Evolutionary conservation across 2,113 vertebrate genomes (phyloP), one percentile per base, ranked within the genome.

Genomic region (Oreochromis niloticus): DNA sequence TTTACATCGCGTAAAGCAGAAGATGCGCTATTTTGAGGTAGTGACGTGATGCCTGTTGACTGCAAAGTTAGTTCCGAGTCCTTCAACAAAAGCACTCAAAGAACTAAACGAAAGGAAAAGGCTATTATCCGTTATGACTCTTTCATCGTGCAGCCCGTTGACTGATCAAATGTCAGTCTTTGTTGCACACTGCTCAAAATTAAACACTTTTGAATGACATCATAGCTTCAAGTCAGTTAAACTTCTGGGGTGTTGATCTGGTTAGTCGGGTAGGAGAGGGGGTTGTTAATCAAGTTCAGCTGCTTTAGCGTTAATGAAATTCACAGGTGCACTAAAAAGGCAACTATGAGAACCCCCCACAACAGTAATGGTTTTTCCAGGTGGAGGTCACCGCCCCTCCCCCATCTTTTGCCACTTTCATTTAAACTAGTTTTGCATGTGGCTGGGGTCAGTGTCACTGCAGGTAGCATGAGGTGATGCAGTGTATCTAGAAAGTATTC

Each of bases 11-110:
- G 3, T 27, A 6, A 10, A 79, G 30, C 6, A n/a, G 10, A 4
- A 11, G n/a, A 24, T 1, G 9, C 2, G 24, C 80, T 92, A 92
- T 93, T 92, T 91, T 71, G 48, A 83, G 89, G 19, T 9, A 17
- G 63, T 94, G 87, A 95, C 85, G 89, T 78, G 46, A 85, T 30
- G 71, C 52, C 22, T 71, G 79, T 90, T 88, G 84, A 88, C 85
- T 55, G 84, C 86, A 12, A 75, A 32, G 39, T 32, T 24, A 50
- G 82, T 71, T 81, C 80, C 43, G 84, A 78, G 27, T 56, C 46
- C 17, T 87, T 84, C n/a, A 71, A 79, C 46, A 34, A 34, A 80
- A 56, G 80, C 61, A 61, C n/a, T 24, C 34, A 19, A 73, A 19
- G 34, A 81, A 3, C 41, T 22, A 14, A 59, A 13, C n/a, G 16